Percentiles rank a stretch among this genome's conserved stretches.
These are phyloP conservation scores for Hipparchia semele DNA, from an alignment of 2,888 invertebrate species.

Conservation along the genomic window DNA sequence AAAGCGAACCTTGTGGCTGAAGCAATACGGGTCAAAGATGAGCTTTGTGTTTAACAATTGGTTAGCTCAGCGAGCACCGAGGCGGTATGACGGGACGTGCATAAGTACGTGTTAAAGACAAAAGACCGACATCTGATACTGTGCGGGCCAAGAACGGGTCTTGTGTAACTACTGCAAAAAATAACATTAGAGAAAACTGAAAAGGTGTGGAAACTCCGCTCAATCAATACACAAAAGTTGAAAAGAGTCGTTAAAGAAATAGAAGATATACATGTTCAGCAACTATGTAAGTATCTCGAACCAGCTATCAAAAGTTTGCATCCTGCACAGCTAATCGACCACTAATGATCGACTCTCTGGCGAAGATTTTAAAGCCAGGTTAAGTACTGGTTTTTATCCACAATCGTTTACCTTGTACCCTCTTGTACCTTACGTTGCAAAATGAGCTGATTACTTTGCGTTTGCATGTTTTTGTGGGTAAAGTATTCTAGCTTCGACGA, in stretches of 20 bases:
- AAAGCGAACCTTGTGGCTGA: conserved; percentile 29
- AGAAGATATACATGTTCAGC: background rate
- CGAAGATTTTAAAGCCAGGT: too few relatives aligned
- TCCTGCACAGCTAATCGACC: too few relatives aligned
- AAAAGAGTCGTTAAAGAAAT: background rate
- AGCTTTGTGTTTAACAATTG: conserved; percentile 40
- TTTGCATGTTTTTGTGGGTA: too few relatives aligned
- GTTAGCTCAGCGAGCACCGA: conserved; percentile 50
- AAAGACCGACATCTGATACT: conserved; percentile 70
- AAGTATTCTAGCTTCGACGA: too few relatives aligned
- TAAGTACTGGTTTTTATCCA: too few relatives aligned
- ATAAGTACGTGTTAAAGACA: conserved; percentile 62
- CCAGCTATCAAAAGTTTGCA: background rate
- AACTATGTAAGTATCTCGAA: background rate
- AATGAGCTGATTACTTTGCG: too few relatives aligned
- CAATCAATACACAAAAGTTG: conserved; percentile 2
- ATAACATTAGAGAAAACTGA: conserved; percentile 28
- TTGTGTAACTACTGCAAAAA: conserved; percentile 30
- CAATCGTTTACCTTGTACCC: too few relatives aligned
- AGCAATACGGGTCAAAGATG: conserved; percentile 40
- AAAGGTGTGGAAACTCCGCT: conserved; percentile 18
- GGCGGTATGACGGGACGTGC: conserved; percentile 55
- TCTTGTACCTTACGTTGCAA: too few relatives aligned
- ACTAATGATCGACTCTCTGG: too few relatives aligned
- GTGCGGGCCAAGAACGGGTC: conserved; percentile 39